Evolutionary conservation across 2,888 invertebrate species (phyloP).

Genomic region (Drosophila bunnanda): DNA sequence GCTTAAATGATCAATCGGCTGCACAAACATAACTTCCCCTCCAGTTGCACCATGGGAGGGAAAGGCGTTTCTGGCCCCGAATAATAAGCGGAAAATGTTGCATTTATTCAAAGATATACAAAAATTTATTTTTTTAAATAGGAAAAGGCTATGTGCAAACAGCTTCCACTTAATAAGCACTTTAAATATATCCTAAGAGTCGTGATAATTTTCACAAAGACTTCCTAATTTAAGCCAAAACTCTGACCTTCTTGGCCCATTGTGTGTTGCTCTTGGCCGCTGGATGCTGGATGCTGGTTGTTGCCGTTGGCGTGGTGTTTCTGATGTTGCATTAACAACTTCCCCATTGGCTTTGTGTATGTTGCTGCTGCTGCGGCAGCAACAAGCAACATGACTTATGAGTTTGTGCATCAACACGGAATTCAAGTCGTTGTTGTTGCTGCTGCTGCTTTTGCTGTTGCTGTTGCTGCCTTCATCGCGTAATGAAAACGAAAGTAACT

Average conservation of each 20-base stretch:
- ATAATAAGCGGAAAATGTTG: not conserved
- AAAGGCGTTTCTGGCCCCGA: not conserved
- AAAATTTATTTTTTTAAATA: not conserved
- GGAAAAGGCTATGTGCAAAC: not conserved
- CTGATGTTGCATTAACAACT: conserved; percentile 75
- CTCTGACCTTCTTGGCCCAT: not conserved
- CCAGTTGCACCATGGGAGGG: conserved; percentile 10
- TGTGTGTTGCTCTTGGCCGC: conserved; percentile 11
- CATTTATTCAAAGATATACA: not conserved
- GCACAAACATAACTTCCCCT: conserved; percentile 59
- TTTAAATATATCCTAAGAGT: not conserved
- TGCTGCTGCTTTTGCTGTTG: conserved; percentile 53
- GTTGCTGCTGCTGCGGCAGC: conserved; percentile 39
- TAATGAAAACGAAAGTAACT: conserved; percentile 83
- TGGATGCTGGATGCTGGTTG: not conserved
- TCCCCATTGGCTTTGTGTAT: conserved; percentile 66
- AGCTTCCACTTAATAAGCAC: not conserved
- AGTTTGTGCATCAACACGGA: conserved; percentile 75
- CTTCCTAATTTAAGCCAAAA: no score
- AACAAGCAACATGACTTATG: conserved; percentile 71
- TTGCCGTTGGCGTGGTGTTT: conserved; percentile 22
- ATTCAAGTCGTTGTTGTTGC: conserved; percentile 62
- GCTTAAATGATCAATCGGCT: conserved; percentile 79
- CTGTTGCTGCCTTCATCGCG: conserved; percentile 43
- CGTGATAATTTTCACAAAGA: not conserved